phyloP scores from a whole-genome alignment of 1,140 invertebrate genomes.

The Aphelenchoides avenae region DNA sequence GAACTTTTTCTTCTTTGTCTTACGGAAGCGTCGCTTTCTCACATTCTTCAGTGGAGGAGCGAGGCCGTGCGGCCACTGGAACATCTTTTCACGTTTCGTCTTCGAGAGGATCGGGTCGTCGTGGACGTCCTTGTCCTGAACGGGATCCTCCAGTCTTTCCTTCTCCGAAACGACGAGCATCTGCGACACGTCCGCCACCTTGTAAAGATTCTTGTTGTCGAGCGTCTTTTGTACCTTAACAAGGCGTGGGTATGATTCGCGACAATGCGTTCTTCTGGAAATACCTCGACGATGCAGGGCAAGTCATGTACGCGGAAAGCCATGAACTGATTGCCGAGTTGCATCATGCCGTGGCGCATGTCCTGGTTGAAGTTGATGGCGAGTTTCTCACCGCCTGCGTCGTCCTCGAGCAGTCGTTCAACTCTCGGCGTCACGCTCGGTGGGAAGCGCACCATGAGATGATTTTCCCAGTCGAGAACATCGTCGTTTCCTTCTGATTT shows the following conservation, averaged over 20 bases:
- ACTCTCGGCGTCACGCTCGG: slow-evolving; percentile 36
- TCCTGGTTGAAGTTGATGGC: slow-evolving; percentile 38
- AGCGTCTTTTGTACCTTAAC: slow-evolving; percentile 53
- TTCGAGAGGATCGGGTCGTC: slow-evolving; percentile 11
- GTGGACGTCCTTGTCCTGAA: slow-evolving; percentile 10
- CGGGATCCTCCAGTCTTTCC: too few relatives aligned
- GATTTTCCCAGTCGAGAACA: slow-evolving; percentile 59
- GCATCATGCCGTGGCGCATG: slow-evolving; percentile 38
- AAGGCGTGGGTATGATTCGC: slow-evolving; percentile 14
- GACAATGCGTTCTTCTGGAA: slow-evolving; percentile 2
- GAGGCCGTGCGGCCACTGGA: slow-evolving; percentile 54
- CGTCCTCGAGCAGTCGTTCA: slow-evolving; percentile 14
- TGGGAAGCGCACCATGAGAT: slow-evolving; percentile 50
- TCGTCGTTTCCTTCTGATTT: too few relatives aligned
- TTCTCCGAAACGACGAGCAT: slow-evolving; percentile 45
- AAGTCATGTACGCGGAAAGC: slow-evolving; percentile 50
- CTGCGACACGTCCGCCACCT: slow-evolving; percentile 53
- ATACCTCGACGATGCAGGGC: slow-evolving; percentile 52
- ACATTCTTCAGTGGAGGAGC: slow-evolving; percentile 53
- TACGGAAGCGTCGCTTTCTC: slow-evolving; percentile 47
- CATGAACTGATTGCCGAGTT: slow-evolving; percentile 39
- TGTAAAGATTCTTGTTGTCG: slow-evolving; percentile 54
- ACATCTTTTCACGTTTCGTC: slow-evolving; percentile 33
- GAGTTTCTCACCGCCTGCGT: slow-evolving; percentile 11
- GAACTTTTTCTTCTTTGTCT: slow-evolving; percentile 58